These are phyloP conservation scores for Paramisgurnus dabryanus DNA, from an alignment of 2,113 vertebrate genomes.

Conservation along the genomic window DNA sequence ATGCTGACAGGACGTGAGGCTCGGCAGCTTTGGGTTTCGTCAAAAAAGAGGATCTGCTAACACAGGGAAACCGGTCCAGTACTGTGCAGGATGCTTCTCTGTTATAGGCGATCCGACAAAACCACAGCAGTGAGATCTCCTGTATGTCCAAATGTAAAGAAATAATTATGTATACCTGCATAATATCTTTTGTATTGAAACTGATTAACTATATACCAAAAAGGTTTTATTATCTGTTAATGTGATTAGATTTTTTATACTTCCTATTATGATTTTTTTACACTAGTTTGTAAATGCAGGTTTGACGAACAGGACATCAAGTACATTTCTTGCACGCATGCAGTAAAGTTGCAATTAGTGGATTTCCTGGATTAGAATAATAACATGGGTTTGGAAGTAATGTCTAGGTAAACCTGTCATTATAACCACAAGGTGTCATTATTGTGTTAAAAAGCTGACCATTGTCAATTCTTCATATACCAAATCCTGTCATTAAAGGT, in stretches of 20 bases:
- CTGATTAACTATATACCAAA: no score
- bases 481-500: slow-evolving; percentile 26
- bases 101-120: slow-evolving; percentile 59
- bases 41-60: slow-evolving; percentile 42
- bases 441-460: slow-evolving; percentile 15
- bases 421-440: slow-evolving; percentile 49
- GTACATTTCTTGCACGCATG: not conserved
- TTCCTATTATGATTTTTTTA: not conserved
- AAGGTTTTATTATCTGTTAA: no score
- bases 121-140: slow-evolving; percentile 29
- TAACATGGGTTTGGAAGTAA: slow-evolving; percentile 43
- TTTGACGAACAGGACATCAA: not conserved
- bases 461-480: slow-evolving; percentile 41
- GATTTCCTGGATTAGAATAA: slow-evolving; percentile 50
- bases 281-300: not conserved
- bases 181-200: not conserved
- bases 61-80: slow-evolving; percentile 41
- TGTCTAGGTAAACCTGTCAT: slow-evolving; percentile 45
- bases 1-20: slow-evolving; percentile 25
- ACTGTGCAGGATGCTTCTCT: slow-evolving; percentile 59
- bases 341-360: slow-evolving; percentile 44
- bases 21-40: slow-evolving; percentile 36
- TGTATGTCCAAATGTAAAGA: not conserved
- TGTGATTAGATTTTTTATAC: no score
- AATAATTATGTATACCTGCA: not conserved